Conservation (phyloP, 2,888 invertebrate species). For the Phorcus lineatus region DNA sequence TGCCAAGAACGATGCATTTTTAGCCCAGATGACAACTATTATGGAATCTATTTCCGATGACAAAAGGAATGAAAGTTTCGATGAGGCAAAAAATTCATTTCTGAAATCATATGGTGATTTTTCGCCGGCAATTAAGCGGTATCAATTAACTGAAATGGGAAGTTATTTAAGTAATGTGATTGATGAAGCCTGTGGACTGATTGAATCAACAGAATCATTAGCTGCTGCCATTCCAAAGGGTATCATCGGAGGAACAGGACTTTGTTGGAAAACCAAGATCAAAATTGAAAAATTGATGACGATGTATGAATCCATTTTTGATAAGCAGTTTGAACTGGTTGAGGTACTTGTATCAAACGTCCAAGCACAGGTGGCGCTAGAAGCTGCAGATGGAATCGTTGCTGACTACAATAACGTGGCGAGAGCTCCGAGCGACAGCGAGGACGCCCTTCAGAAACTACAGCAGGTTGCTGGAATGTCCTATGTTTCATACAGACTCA, state of each 20-base stretch:
- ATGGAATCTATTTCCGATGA: not conserved
- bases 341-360: not conserved
- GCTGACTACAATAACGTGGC: not conserved
- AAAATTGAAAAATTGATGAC: not conserved
- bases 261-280: not conserved
- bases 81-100: not conserved
- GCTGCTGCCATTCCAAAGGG: not conserved
- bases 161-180: not conserved
- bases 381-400: not conserved
- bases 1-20: not conserved
- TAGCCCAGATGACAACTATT: not conserved
- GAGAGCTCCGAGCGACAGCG: not conserved
- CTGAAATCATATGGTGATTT: not conserved
- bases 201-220: not conserved
- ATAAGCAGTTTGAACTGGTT: not conserved
- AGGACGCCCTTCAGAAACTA: not conserved
- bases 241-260: not conserved
- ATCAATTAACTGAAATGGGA: not conserved
- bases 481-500: slow-evolving; percentile 2
- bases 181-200: not conserved
- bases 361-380: not conserved
- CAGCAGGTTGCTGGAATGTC: slow-evolving; percentile 12
- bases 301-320: not conserved
- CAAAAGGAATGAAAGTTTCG: not conserved
- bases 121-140: not conserved